Base-by-base conservation (phyloP, 2,888 invertebrate genomes). In the Macropis europaea region DNA sequence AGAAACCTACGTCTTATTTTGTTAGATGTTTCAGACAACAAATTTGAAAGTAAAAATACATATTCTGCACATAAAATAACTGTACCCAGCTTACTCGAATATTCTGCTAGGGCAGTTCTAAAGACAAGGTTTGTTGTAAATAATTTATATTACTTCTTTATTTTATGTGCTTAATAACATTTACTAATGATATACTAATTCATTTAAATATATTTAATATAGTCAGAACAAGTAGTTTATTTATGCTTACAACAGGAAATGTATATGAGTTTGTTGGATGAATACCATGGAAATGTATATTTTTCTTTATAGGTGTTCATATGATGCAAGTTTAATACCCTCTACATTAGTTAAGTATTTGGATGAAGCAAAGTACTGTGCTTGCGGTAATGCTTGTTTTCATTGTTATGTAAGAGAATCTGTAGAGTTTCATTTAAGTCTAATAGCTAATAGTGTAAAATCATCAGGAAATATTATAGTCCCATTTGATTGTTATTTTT, bases 401-500 rank as follows among this genome's bases (percentile, higher is more conserved):
- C 70, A 84, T 42, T 67, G 47, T 48, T 84, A 71, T 19, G 43
- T 81, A 28, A 83, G 74, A 48, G 74, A 76, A 47, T 54, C 69
- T 11, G 56, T 82, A 0, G 43, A 61, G 4, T 73, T 79, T 2
- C 61, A 81, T 57, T 67, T 86, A 40, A 81, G 75, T 30, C 40
- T 9, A 5, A 82, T 87, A 66, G 59, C 86, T 26, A 72, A 64
- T 2, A 80, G 68, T 53, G 72, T 85, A 11, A 84, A 73, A 34
- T 79, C 80, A 3, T 79, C 84, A 78, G 87, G 88, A 71, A 84
- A 84, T 79, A 84, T 86, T 73, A 86, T 86, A 79, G 90, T 93
- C 42, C 90, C 91, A 24, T 91, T 93, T 81, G 92, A 93, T 82
- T 93, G 93, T 84, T 92, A 91, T 83, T 93, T 92, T 87, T 94